These are phyloP conservation scores for Bubo scandiacus DNA, from an alignment of 2,113 vertebrate genomes.

Conservation along the genomic window DNA sequence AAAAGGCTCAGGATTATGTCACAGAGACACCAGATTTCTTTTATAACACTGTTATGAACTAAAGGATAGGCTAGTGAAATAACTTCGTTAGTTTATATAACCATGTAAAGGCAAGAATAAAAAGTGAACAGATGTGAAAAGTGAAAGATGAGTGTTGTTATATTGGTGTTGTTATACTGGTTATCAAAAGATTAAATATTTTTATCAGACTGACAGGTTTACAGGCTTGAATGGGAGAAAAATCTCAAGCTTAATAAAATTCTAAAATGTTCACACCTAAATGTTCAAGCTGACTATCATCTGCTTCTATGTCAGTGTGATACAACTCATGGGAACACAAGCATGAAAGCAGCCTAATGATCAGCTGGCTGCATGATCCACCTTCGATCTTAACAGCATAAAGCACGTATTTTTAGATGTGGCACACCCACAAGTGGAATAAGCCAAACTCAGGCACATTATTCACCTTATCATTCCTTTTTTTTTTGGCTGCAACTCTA, in stretches of 20 bases:
- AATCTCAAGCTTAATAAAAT: not conserved
- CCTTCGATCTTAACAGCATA: not conserved
- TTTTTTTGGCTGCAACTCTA: not conserved
- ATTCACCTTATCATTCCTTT: not conserved
- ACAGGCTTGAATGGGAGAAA: not conserved
- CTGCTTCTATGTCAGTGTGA: not conserved
- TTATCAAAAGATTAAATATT: not conserved
- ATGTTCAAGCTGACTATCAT: not conserved
- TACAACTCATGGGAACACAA: not conserved
- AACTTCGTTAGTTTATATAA: not conserved
- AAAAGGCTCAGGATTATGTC: not conserved
- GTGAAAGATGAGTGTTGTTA: not conserved
- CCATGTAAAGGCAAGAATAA: not conserved
- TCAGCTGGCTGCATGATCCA: not conserved
- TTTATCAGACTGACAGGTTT: not conserved
- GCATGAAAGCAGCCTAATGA: not conserved
- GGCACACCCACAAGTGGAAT: not conserved
- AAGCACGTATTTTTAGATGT: not conserved
- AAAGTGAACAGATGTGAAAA: not conserved
- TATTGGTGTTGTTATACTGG: not conserved
- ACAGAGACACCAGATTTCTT: not conserved
- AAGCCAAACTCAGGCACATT: not conserved
- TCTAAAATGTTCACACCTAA: not conserved
- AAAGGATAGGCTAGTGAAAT: not conserved
- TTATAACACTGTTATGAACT: not conserved